A percentile compares a stretch with the other conserved stretches of the same genome.
phyloP scores from a whole-genome alignment of 2,113 vertebrate genomes.

The Numenius arquata region DNA sequence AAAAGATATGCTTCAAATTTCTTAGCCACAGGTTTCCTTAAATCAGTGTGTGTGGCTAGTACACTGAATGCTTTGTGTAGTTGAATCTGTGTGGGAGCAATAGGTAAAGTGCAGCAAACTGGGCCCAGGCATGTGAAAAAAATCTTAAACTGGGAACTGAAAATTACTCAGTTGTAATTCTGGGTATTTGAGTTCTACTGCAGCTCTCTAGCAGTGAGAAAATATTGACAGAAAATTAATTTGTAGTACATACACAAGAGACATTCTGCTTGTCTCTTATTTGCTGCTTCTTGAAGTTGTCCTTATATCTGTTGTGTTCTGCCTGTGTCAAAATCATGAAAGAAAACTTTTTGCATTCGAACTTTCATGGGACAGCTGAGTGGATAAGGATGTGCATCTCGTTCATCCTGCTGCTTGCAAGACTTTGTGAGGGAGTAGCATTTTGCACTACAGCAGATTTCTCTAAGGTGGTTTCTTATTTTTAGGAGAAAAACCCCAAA shows the following conservation, averaged over 20 bases:
- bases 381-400: not conserved
- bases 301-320: not conserved
- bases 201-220: not conserved
- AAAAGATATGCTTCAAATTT: not conserved
- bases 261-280: not conserved
- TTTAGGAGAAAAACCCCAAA: not conserved
- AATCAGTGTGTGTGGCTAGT: not conserved
- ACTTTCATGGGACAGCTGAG: not conserved
- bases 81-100: not conserved
- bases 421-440: not conserved
- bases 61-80: not conserved
- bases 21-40: not conserved
- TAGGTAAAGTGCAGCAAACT: not conserved
- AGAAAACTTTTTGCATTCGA: not conserved
- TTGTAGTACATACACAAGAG: fast-evolving
- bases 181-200: not conserved
- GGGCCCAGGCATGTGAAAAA: not conserved
- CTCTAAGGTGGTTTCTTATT: not conserved
- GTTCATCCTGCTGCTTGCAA: not conserved
- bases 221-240: not conserved
- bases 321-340: not conserved
- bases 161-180: not conserved
- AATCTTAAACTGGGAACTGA: not conserved
- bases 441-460: not conserved
- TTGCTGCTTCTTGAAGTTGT: not conserved